Evolutionary conservation across 2,113 vertebrate species (phyloP).

Genomic region (Mionectes macconnelli): DNA sequence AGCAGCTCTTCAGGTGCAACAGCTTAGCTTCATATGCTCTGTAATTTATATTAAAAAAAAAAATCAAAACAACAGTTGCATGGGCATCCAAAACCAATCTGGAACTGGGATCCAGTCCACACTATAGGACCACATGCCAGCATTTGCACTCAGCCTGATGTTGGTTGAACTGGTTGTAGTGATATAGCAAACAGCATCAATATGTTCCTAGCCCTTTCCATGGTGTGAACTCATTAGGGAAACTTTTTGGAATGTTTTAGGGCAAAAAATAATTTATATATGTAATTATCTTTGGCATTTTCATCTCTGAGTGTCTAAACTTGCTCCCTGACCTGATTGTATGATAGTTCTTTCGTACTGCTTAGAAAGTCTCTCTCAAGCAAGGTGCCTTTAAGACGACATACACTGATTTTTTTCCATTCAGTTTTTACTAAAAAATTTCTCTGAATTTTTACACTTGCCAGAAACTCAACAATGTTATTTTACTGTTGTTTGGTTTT

Average conservation of each 20-base stretch:
- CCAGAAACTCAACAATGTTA: slow-evolving; percentile 10
- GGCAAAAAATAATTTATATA: neutral
- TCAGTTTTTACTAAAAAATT: slow-evolving; percentile 30
- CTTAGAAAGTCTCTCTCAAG: neutral
- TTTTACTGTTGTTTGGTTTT: slow-evolving; percentile 37
- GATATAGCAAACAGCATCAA: neutral
- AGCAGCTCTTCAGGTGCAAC: neutral
- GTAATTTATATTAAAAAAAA: neutral
- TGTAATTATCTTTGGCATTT: neutral
- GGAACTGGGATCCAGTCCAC: neutral
- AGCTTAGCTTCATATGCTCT: neutral
- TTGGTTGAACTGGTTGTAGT: neutral
- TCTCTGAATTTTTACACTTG: neutral
- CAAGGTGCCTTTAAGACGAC: neutral
- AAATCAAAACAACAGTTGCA: neutral
- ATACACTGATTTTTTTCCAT: neutral
- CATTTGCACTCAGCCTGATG: neutral
- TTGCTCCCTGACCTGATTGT: neutral
- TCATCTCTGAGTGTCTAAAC: neutral
- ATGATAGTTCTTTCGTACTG: neutral
- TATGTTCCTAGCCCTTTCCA: neutral
- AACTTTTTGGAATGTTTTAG: neutral
- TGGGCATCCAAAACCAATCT: neutral
- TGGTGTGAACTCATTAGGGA: neutral
- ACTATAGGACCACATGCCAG: neutral